Evolutionary conservation across 1,140 invertebrate genomes (phyloP).

Genomic region (Tetragonula clypearis): DNA sequence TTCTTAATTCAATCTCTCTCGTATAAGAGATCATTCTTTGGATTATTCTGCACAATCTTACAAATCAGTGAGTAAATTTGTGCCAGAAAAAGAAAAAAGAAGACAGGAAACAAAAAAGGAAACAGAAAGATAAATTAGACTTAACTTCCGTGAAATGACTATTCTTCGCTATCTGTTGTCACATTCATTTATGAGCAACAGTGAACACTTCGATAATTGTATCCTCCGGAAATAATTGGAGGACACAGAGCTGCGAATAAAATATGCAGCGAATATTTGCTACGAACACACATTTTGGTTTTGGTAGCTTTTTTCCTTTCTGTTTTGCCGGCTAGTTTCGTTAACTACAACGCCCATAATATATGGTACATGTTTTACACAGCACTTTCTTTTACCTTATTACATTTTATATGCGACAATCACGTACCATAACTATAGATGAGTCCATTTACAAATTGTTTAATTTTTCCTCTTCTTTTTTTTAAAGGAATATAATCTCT

Average conservation of each 20-base stretch:
- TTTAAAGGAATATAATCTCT: conserved; percentile 49
- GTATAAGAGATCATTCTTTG: conserved; percentile 63
- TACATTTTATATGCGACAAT: conserved; percentile 28
- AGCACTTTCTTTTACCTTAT: conserved; percentile 17
- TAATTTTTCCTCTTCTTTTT: conserved; percentile 1
- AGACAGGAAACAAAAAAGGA: background rate
- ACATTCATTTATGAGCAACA: conserved; percentile 67
- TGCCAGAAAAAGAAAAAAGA: conserved; percentile 32
- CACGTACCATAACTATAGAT: conserved; percentile 49
- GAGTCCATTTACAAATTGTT: conserved; percentile 42
- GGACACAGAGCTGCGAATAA: conserved; percentile 65
- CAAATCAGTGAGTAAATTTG: conserved; percentile 56
- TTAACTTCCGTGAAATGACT: conserved; percentile 58
- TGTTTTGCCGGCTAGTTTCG: conserved; percentile 25
- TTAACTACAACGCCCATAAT: conserved; percentile 32
- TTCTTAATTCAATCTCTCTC: conserved; percentile 53
- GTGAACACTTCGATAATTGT: conserved; percentile 73
- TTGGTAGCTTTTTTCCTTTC: conserved; percentile 59
- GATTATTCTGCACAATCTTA: conserved; percentile 62
- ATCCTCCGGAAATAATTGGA: conserved; percentile 64
- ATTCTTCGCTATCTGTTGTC: conserved; percentile 58
- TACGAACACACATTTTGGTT: conserved; percentile 76
- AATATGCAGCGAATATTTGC: conserved; percentile 72
- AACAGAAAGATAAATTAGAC: conserved; percentile 21
- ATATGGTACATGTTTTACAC: conserved; percentile 37